phyloP scores from a whole-genome alignment of 2,888 invertebrate species.

The Hypolimnas misippus region DNA sequence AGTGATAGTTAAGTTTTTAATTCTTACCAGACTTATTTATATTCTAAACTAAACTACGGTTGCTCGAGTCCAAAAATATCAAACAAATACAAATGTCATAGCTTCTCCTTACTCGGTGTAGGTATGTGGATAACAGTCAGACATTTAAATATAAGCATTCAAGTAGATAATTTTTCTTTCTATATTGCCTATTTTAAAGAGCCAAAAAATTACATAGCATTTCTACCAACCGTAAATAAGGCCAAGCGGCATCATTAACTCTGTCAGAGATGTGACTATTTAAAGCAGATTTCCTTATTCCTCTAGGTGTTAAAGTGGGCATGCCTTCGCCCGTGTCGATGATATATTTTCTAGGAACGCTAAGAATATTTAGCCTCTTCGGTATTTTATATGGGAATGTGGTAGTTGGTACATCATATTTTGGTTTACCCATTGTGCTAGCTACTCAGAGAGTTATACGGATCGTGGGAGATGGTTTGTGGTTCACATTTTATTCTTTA shows the following conservation, averaged over 20 bases:
- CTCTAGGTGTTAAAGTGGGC: slow-evolving; percentile 58
- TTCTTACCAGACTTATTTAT: too few relatives aligned
- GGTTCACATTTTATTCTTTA: slow-evolving; percentile 46
- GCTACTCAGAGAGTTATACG: slow-evolving; percentile 55
- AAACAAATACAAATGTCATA: too few relatives aligned
- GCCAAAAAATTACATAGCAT: too few relatives aligned
- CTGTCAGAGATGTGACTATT: slow-evolving; percentile 54
- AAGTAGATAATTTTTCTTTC: too few relatives aligned
- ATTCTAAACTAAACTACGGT: too few relatives aligned
- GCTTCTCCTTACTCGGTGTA: too few relatives aligned
- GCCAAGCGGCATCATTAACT: slow-evolving; percentile 68
- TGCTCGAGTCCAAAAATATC: too few relatives aligned
- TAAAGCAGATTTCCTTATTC: slow-evolving; percentile 64
- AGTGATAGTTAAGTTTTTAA: too few relatives aligned
- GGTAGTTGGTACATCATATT: slow-evolving; percentile 58
- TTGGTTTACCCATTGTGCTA: slow-evolving; percentile 63
- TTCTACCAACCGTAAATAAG: slow-evolving; percentile 63
- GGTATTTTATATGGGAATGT: slow-evolving; percentile 63
- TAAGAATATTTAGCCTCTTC: slow-evolving; percentile 60
- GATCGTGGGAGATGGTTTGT: slow-evolving; percentile 33
- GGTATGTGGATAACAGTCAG: too few relatives aligned
- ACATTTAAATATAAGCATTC: too few relatives aligned
- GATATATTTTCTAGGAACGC: slow-evolving; percentile 58
- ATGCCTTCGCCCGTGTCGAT: slow-evolving; percentile 58
- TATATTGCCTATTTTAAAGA: too few relatives aligned